These are phyloP conservation scores for Onychorhynchus coronatus DNA, from an alignment of 2,113 vertebrate genomes.

Conservation along the genomic window DNA sequence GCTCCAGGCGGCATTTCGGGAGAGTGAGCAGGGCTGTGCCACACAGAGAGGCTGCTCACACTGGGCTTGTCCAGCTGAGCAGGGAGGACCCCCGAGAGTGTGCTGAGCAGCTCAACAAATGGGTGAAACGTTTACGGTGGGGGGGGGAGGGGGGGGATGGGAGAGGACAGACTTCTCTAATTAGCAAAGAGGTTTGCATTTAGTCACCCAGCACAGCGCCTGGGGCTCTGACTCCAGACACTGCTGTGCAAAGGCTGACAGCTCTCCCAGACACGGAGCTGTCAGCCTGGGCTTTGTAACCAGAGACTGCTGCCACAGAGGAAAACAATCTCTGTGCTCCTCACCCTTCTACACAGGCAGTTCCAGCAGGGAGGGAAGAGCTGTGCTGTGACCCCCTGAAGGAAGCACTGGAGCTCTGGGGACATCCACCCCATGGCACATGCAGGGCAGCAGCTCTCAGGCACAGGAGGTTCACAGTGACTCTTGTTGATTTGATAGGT, in stretches of 20 bases:
- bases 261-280: conserved; percentile 39
- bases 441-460: background rate
- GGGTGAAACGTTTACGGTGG: background rate
- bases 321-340: conserved; percentile 37
- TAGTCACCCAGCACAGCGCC: conserved; percentile 40
- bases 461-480: background rate
- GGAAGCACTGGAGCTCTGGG: fast-evolving
- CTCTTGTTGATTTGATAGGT: fast-evolving
- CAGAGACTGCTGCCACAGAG: conserved; percentile 15
- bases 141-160: conserved; percentile 23
- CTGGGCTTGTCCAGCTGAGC: background rate
- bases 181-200: conserved; percentile 54
- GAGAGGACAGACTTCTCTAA: conserved; percentile 35
- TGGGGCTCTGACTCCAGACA: conserved; percentile 53
- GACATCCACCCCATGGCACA: fast-evolving
- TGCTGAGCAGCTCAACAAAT: background rate
- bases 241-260: conserved; percentile 48
- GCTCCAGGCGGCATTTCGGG: background rate
- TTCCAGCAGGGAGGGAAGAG: background rate
- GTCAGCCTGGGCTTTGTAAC: conserved; percentile 53
- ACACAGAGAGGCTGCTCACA: background rate
- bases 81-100: background rate
- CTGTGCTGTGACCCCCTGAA: background rate
- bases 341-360: background rate
- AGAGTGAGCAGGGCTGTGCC: background rate